A percentile compares a stretch with the other conserved stretches of the same genome.
Conservation (phyloP, 2,113 vertebrate genomes). For the Probosciger aterrimus region DNA sequence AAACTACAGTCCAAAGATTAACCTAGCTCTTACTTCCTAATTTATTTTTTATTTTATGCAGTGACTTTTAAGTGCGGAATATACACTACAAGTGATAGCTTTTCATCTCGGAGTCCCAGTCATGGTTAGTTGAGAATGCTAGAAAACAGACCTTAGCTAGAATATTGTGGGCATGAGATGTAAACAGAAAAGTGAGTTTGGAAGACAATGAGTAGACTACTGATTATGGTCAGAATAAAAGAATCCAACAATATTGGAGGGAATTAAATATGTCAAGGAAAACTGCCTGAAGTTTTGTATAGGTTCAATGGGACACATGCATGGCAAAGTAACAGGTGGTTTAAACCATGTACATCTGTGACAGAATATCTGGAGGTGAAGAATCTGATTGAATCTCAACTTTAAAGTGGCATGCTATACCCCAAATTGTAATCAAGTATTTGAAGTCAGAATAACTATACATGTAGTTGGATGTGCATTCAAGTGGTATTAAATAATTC, state of each 20-base stretch:
- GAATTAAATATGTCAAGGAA: background rate
- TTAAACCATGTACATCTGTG: background rate
- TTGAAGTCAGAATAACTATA: background rate
- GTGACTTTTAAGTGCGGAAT: background rate
- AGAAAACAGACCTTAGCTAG: background rate
- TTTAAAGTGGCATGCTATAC: background rate
- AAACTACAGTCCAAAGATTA: background rate
- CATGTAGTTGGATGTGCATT: background rate
- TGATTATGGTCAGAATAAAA: background rate
- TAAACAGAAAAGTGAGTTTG: background rate
- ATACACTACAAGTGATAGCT: background rate
- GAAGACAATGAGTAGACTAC: background rate
- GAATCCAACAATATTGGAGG: background rate
- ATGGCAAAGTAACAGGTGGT: background rate
- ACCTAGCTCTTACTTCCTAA: background rate
- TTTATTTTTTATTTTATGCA: background rate
- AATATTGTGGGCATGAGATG: background rate
- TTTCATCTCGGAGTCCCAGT: background rate
- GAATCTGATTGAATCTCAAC: background rate
- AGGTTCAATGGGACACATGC: background rate
- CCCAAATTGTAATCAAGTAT: background rate
- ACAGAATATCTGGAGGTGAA: background rate
- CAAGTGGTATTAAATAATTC: background rate
- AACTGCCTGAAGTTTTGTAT: background rate
- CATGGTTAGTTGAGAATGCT: background rate